Conservation (phyloP, 2,113 vertebrate genomes). For the Hyla sarda region DNA sequence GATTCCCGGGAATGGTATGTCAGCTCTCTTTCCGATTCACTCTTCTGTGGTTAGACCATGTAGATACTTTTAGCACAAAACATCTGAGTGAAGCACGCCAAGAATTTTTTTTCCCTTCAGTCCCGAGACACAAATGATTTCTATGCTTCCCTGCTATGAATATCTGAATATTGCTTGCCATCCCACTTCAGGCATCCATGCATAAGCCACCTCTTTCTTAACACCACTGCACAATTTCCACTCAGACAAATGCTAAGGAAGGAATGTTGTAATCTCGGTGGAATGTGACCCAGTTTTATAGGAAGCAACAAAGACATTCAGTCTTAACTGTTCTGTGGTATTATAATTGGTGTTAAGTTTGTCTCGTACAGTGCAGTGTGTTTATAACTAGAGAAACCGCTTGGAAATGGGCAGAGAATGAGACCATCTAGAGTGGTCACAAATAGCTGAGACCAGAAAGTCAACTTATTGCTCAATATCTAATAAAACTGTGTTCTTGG, state of each 20-base stretch:
- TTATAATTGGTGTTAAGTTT: slow-evolving; percentile 40
- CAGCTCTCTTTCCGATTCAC: slow-evolving; percentile 1
- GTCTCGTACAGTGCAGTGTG: slow-evolving; percentile 17
- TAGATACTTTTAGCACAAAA: slow-evolving; percentile 39
- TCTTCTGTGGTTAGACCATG: slow-evolving; percentile 39
- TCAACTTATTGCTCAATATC: neutral
- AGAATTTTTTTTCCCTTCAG: neutral
- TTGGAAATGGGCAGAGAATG: neutral
- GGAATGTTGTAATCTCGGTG: slow-evolving; percentile 45
- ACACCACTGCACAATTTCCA: slow-evolving; percentile 13
- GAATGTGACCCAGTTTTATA: slow-evolving; percentile 44
- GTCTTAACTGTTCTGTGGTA: slow-evolving; percentile 37
- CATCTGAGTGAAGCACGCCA: slow-evolving; percentile 6
- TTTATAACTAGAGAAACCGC: neutral
- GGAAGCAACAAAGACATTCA: slow-evolving; percentile 30
- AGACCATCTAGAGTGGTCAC: neutral
- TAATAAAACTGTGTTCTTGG: neutral
- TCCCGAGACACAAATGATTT: slow-evolving; percentile 35
- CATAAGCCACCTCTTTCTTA: slow-evolving; percentile 33
- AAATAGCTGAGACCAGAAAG: neutral
- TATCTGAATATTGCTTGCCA: slow-evolving; percentile 1
- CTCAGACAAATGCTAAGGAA: slow-evolving; percentile 28
- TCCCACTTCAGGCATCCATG: slow-evolving; percentile 42
- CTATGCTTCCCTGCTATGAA: neutral
- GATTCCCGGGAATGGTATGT: slow-evolving; percentile 6